Percentiles rank a stretch among this genome's conserved stretches.
Conservation (phyloP, 1,140 invertebrate species). For the Cryptotermes secundus region DNA sequence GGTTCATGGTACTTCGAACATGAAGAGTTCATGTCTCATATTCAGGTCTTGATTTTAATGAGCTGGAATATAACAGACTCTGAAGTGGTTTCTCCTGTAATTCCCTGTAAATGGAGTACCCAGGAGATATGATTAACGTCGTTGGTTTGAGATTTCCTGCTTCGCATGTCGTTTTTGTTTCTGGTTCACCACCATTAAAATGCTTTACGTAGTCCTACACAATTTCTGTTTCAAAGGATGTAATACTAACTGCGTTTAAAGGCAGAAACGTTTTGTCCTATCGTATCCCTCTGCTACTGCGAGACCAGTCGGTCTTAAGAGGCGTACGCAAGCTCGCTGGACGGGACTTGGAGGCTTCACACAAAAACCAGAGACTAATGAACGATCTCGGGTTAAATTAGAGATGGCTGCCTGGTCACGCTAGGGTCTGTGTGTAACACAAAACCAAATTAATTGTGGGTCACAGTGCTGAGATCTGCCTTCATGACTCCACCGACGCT, state of each 20-base stretch:
- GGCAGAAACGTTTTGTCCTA: slow-evolving; percentile 12
- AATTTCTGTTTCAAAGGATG: slow-evolving; percentile 6
- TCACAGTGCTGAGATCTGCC: neutral
- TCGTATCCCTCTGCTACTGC: neutral
- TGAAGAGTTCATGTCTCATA: neutral
- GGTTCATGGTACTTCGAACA: too few relatives aligned
- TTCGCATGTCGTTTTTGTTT: neutral
- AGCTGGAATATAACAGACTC: neutral
- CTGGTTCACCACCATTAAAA: neutral
- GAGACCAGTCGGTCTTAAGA: neutral
- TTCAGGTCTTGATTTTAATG: neutral
- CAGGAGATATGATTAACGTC: too few relatives aligned
- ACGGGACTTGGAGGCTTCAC: neutral
- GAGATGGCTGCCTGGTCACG: neutral
- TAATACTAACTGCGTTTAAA: neutral
- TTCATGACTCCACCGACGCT: too few relatives aligned
- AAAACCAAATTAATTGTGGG: slow-evolving; percentile 2
- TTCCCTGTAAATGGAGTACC: neutral
- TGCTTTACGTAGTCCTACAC: neutral
- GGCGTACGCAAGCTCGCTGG: neutral
- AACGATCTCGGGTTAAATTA: slow-evolving; percentile 11
- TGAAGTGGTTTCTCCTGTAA: neutral
- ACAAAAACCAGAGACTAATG: slow-evolving; percentile 12
- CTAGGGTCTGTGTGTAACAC: neutral
- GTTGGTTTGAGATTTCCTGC: neutral